Evolutionary conservation across 92 coral and sea anemone genomes (phyloP), one percentile per base, ranked within the genome.

Genomic region (Parazoanthus swiftii): DNA sequence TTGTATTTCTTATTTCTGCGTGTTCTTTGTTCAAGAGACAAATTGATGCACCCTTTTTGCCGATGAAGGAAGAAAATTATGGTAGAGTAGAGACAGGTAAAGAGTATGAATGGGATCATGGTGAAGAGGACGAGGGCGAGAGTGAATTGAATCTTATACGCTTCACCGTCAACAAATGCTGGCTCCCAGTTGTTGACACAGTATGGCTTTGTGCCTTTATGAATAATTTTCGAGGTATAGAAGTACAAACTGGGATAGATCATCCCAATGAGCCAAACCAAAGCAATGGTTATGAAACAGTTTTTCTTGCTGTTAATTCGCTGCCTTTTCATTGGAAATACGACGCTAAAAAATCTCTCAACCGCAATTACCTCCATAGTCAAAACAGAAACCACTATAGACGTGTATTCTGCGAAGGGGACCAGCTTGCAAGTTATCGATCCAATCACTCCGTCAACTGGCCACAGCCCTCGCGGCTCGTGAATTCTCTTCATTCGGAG

Each of bases 101-200:
- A 51, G 70, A 82, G 36, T 7, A 37, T 88, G 35, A 82, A 82
- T 2, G 91, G 91, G 44, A 89, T 73, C 10, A 82, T 46, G 5
- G 84, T 16, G 26, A 89, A 89, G 58, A 66, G 14, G 13, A 77
- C n/a, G 16, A 89, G 80, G 13, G 76, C 46, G 5, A 89, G 7
- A 3, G 91, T 48, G 42, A 44, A 33, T 66, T 70, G 78, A 50
- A 85, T 66, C 16, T 74, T 71, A 42, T 75, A 66, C 0, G 85
- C 85, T 9, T 82, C 29, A 16, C 3, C 65, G 76, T 67, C 23
- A 5, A 78, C 76, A 23, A 87, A 65, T 38, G 73, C 83, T 7
- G 76, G 89, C 25, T 63, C 89, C 91, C 91, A 89, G 25, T 39
- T 59, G 21, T 58, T 6, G 35, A 29, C 29, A 77, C 91, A 89